Evolutionary conservation across 64 coral and sea anemone genomes (phyloP), one percentile per base, ranked within the genome.

Genomic region (Porites australiensis): DNA sequence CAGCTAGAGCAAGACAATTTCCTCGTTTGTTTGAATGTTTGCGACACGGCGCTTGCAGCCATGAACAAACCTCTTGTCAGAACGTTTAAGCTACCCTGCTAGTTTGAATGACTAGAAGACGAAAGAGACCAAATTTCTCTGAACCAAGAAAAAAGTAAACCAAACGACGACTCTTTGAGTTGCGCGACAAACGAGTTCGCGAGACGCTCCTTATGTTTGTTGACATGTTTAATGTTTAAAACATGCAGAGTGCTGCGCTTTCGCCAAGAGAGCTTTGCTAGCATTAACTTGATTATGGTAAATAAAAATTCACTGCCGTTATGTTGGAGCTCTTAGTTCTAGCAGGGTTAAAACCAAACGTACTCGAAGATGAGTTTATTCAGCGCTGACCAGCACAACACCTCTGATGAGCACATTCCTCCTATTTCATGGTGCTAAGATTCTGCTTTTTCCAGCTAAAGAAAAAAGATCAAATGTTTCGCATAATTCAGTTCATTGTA

Each of bases 221-320:
- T 84, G 81, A 84, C 81, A 84, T 68, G 47, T 84, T 84, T 65
- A 82, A 84, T 68, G 60, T 68, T 84, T 63, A n/a, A 52, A 21
- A 68, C 63, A 50, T 84, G 81, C 81, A 68, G 44, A 84, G 19
- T 48, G n/a, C 44, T 65, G 44, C 16, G 44, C 45, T 84, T 51
- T 18, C 81, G 19, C 44, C 18, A 8, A 67, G 63, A 15, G 22
- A 18, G 22, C 13, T 60, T 63, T 37, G 23, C 78, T 12, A 81
- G 8, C 67, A 84, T 66, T 84, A 84, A 68, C 16, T 67, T 6
- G 63, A 50, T 84, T 84, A 84, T 69, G 19, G 45, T 66, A 68
- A 68, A 22, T 3, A 50, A 18, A 83, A 83, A 18, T 48, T 69
- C 64, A 20, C 45, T 51, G 8, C 64, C 46, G 14, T 84, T 5